phyloP scores from a whole-genome alignment of 2,113 vertebrate genomes.

The Ceyx cyanopectus region DNA sequence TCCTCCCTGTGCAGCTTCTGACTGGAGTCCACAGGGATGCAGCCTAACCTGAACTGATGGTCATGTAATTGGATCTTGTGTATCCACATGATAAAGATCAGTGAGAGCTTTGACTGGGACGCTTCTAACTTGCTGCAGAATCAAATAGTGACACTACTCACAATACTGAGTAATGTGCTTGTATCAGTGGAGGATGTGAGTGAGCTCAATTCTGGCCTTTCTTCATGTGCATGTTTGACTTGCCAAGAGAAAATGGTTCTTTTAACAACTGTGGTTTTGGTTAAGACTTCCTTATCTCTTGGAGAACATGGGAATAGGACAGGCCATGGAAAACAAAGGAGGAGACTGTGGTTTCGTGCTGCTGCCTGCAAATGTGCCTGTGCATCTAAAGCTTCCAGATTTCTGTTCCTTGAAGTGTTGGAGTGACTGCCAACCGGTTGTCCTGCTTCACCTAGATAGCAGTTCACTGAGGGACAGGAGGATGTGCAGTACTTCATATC shows the following conservation, averaged over 20 bases:
- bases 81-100: not conserved
- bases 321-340: not conserved
- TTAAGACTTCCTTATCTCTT: not conserved
- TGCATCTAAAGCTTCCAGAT: not conserved
- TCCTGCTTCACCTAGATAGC: not conserved
- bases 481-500: not conserved
- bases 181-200: not conserved
- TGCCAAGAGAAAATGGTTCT: not conserved
- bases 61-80: not conserved
- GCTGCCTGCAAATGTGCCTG: not conserved
- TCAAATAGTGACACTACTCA: not conserved
- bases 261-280: not conserved
- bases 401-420: not conserved
- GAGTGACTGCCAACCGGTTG: not conserved
- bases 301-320: not conserved
- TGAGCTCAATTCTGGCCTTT: not conserved
- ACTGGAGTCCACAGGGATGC: not conserved
- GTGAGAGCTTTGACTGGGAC: not conserved
- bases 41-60: not conserved
- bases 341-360: constrained; percentile 45
- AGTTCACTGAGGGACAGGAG: not conserved
- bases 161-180: not conserved
- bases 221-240: not conserved
- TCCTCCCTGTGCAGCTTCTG: not conserved
- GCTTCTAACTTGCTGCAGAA: not conserved